These are phyloP conservation scores for Marasmarcha lunaedactyla DNA, from an alignment of 2,888 invertebrate genomes.

Conservation along the genomic window DNA sequence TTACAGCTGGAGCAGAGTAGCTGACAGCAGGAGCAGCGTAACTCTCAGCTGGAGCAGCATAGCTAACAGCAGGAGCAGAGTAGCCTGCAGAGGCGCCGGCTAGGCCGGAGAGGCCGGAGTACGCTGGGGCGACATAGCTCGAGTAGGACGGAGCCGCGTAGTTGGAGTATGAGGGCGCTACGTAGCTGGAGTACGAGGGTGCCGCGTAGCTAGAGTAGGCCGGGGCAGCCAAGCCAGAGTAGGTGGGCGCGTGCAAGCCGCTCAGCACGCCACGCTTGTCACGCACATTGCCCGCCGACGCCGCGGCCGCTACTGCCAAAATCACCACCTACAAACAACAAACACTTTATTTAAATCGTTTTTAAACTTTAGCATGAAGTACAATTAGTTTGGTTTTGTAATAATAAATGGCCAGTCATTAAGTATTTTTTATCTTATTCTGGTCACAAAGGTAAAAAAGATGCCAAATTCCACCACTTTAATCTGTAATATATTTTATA, in stretches of 20 bases:
- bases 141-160: slow-evolving; percentile 1
- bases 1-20: slow-evolving; percentile 9
- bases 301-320: slow-evolving; percentile 13
- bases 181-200: slow-evolving; percentile 9
- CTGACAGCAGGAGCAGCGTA: slow-evolving; percentile 7
- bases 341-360: neutral
- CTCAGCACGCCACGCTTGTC: slow-evolving; percentile 15
- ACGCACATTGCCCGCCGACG: slow-evolving; percentile 10
- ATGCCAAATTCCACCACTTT: too few species aligned
- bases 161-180: neutral
- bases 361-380: too few species aligned
- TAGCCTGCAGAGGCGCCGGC: neutral
- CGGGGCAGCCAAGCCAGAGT: neutral
- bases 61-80: slow-evolving; percentile 4
- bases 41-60: slow-evolving; percentile 8
- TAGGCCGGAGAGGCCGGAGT: slow-evolving; percentile 8
- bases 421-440: too few species aligned
- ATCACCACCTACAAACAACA: slow-evolving; percentile 12
- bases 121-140: slow-evolving; percentile 3
- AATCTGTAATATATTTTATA: too few species aligned
- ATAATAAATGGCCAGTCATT: too few species aligned
- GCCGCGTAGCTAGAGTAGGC: slow-evolving; percentile 2
- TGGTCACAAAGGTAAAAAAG: too few species aligned
- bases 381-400: too few species aligned
- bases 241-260: slow-evolving; percentile 6